Conservation (phyloP, 2,888 invertebrate genomes). For the Aleiodes leptofemur region DNA sequence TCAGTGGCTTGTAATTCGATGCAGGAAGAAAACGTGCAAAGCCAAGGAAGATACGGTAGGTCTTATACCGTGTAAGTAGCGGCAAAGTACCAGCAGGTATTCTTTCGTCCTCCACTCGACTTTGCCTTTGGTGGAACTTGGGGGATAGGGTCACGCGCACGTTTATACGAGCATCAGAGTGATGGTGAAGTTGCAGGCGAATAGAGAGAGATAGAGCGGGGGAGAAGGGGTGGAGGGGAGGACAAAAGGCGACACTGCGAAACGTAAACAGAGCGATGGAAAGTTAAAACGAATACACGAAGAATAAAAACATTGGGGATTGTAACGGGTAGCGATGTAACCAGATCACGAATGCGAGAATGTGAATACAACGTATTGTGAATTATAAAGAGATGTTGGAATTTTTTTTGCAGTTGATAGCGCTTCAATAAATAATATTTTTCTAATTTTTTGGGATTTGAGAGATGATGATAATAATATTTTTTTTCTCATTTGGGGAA, state of each 20-base stretch:
- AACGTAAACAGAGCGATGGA: constrained; percentile 43
- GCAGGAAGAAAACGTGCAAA: constrained; percentile 35
- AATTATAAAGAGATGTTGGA: constrained; percentile 38
- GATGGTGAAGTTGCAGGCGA: neutral
- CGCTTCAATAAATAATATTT: no score
- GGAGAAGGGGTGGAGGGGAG: neutral
- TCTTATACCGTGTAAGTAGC: constrained; percentile 24
- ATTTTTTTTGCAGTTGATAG: constrained; percentile 1
- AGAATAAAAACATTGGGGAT: constrained; percentile 61
- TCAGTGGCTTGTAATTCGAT: constrained; percentile 37
- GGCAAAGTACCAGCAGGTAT: constrained; percentile 34
- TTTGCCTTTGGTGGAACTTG: constrained; percentile 20
- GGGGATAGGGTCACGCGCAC: constrained; percentile 31
- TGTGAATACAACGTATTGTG: constrained; percentile 38
- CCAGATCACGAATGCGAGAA: constrained; percentile 64
- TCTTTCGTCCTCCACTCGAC: constrained; percentile 24
- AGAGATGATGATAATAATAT: no score
- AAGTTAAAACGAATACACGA: constrained; percentile 41
- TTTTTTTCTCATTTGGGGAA: no score
- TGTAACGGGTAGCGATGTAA: constrained; percentile 69
- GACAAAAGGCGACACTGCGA: constrained; percentile 39
- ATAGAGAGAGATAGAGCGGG: no score
- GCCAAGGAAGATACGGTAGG: constrained; percentile 20
- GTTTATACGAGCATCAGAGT: constrained; percentile 17
- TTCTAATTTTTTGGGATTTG: no score